Base-by-base conservation (phyloP, 2,113 vertebrate genomes). In the Cinclus cinclus region DNA sequence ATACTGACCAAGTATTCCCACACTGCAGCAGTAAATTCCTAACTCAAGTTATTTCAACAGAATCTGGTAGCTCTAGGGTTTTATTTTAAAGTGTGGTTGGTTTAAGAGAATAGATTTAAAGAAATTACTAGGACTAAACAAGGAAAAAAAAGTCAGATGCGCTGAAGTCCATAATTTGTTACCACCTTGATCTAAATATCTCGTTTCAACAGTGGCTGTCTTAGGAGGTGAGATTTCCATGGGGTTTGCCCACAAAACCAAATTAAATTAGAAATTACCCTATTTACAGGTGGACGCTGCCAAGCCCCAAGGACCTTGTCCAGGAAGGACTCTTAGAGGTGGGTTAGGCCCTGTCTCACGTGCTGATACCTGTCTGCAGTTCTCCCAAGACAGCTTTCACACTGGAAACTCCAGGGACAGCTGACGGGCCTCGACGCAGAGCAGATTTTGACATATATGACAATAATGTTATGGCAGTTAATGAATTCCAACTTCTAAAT, bases 341-440 rank as follows among this genome's bases (percentile, higher is more conserved):
- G 1, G 13, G 6, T n/a, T 33, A 80, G 56, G 73, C 22, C 21
- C 42, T 52, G 25, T 50, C 52, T 74, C 3, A 9, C 63, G 24
- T 8, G 35, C 31, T 82, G 35, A 62, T 62, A 30, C 69, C 25
- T 65, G 33, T 15, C 28, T 37, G 37, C 52, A 89, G 64, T 35
- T 35, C 42, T 83, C 35, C 42, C 9, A 52, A 70, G 33, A 42
- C 19, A 70, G 21, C 27, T 83, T 74, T 59, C 35, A 69, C 8
- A 4, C 19, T 13, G 13, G 31, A 46, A 88, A 62, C 42, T 67
- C 60, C 42, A 68, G 46, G 22, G 44, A 20, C 37, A 75, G 53
- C 6, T 56, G 53, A 73, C 0, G 7, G 28, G 82, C 24, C 18
- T 50, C 58, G 27, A 60, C 0, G 0, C 23, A 77, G 31, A 53